Evolutionary conservation across 2,113 vertebrate genomes (phyloP).

Genomic region (Fregata magnificens): DNA sequence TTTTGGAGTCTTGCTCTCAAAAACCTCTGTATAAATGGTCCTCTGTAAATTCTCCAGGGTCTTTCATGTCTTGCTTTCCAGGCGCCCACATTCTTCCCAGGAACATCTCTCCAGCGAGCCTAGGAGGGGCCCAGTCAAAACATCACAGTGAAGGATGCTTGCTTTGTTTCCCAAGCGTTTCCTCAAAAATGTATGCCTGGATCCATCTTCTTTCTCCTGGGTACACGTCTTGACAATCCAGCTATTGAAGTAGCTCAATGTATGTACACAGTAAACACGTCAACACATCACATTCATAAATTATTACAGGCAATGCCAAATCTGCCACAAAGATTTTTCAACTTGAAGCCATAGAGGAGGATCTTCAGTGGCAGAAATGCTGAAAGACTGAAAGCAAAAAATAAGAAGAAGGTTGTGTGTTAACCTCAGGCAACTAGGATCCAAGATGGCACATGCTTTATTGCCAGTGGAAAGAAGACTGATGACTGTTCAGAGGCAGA

Average conservation of each 20-base stretch:
- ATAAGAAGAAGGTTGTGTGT: neutral
- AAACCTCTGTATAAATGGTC: neutral
- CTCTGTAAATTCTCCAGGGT: neutral
- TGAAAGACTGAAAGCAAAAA: conserved; percentile 16
- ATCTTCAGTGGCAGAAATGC: conserved; percentile 35
- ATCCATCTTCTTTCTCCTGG: conserved; percentile 26
- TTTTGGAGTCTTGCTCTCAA: neutral
- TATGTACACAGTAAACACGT: conserved; percentile 49
- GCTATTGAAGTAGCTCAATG: conserved; percentile 38
- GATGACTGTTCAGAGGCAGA: neutral
- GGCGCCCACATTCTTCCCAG: neutral
- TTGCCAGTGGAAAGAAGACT: neutral
- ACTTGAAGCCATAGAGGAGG: neutral
- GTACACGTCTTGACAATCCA: neutral
- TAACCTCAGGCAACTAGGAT: neutral
- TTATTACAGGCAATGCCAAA: conserved; percentile 50
- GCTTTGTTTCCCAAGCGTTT: conserved; percentile 31
- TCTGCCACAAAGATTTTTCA: conserved; percentile 39
- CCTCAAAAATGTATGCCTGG: conserved; percentile 15
- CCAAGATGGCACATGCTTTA: neutral
- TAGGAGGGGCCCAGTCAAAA: neutral
- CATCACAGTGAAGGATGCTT: neutral
- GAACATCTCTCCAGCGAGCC: neutral
- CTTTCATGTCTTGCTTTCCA: neutral
- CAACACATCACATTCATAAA: conserved; percentile 45